Evolutionary conservation across 2,113 vertebrate species (phyloP), one percentile per base, ranked within the genome.

Genomic region (Romanogobio albipinnatus): DNA sequence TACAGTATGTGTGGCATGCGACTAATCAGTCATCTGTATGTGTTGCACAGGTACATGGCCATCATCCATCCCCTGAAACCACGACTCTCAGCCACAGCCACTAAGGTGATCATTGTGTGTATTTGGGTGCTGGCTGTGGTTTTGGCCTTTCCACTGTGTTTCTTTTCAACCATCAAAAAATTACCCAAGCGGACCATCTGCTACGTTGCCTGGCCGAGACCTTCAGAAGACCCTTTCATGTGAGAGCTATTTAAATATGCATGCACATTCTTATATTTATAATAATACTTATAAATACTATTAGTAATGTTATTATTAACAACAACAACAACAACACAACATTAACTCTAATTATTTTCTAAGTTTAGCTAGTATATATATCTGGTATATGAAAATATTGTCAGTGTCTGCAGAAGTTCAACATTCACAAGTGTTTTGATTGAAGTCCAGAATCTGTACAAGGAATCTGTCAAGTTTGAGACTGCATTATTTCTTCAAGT

Each of bases 61-160:
- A 99, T 99, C 89, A 99, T 98, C 68, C 96, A 99, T 87, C 98
- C 98, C 8, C 90, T 99, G 94, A 99, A 98, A 85, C 97, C 98
- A 45, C 95, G 98, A 49, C 91, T 99, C 49, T 99, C 98, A 59
- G 96, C 97, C 59, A 97, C 96, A 0, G 96, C 95, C 86, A 99
- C 98, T 61, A 97, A 96, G 68, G 95, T 96, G 56, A 94, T 98
- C 77, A 98, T 99, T 39, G 92, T 95, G 79, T 96, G 96, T 85
- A 99, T 99, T 90, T 99, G 98, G 98, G 94, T 95, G 83, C 92
- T 99, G 90, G 98, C 98, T 0, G 96, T 99, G 90, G 93, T 97
- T 17, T 92, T 99, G 87, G 98, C 98, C 15, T 97, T 99, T 85
- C 98, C 98, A 3, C 96, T 98, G 82, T 98, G 97, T 89, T 97